Evolutionary conservation across 2,888 invertebrate species (phyloP), one percentile per base, ranked within the genome.

Genomic region (Brassicogethes aeneus): DNA sequence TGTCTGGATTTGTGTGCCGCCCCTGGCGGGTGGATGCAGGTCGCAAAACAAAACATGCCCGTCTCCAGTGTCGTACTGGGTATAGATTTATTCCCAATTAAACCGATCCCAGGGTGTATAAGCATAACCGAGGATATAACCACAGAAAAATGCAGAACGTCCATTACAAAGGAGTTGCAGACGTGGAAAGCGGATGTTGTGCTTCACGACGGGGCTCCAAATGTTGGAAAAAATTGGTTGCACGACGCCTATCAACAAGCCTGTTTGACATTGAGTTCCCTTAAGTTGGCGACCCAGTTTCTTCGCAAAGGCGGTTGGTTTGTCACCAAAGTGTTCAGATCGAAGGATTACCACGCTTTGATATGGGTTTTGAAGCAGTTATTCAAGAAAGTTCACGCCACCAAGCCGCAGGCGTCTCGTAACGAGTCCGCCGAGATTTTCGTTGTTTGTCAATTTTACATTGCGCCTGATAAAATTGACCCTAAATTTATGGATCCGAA

Each of bases 21-120:
- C 1, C 99, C 99, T 1, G 97, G 97, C 61, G 96, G 96, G 54
- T 97, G 99, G 97, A 90, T 97, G 85, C 99, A 92, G 70, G 97
- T 99, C 39, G 97, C 96, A 36, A 85, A 87, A 57, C 88, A 99
- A 66, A 91, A 94, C 64, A 96, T 97, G 92, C 97, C 99, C 0
- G 78, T 95, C 0, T 94, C 95, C 3, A 93, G 93, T 61, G 76
- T 96, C 40, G 90, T 97, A 10, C 75, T 99, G 37, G 95, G 96
- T 40, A 87, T 99, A 17, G 99, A 99, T 76, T 76, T 99, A 62
- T 95, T 85, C 56, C 92, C 96, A 0, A 99, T 99, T 49, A 85
- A 83, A 57, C 72, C 88, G 0, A 85, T 99, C 37, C 84, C 87
- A 1, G 94, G 94, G 14, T 93, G 93, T 56, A 89, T 93, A 37